Evolutionary conservation across 1,140 invertebrate genomes (phyloP), one percentile per base, ranked within the genome.

Genomic region (Callitettix versicolor): DNA sequence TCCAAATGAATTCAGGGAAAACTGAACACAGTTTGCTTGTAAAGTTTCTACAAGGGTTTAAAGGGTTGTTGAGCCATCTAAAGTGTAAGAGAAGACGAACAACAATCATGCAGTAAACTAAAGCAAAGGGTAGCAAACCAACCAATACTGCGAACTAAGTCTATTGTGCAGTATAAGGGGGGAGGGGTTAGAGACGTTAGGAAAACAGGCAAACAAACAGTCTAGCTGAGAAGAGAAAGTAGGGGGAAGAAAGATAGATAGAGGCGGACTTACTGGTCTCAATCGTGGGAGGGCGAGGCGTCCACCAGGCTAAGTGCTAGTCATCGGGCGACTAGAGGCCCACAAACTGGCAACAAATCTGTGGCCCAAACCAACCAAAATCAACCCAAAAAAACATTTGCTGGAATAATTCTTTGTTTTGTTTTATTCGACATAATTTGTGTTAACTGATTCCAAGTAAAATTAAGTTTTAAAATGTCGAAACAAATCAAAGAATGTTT

Each of bases 251-350:
- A 26, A 44, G 38, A 41, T 15, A 44, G 52, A 43, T 11, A 52
- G 52, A 24, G 38, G 20, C 21, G 33, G 11, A 52, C 40, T 52
- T 52, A 52, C 42, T 40, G 52, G 38, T 43, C 40, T 54, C 30
- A 53, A 42, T 53, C 38, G 38, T 40, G 51, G 24, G 51, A 15
- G 52, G 41, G 40, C 18, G 40, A 46, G 26, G 26, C 17, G 15
- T 41, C 24, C 26, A 26, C 53, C 41, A 55, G 30, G 24, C 43
- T 17, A 6, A 55, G 43, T 43, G 55, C 36, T 44, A 51, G 55
- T 57, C 55, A 57, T 57, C 55, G 55, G 9, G 55, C 49, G 15
- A 57, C 55, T 24, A 57, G 20, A 3, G 36, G 36, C 17, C 47
- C 48, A 11, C 15, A 21, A 17, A 47, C 30, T 30, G 47, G 47